Evolutionary conservation across 1,140 invertebrate species (phyloP).

Genomic region (Heliconius himera): DNA sequence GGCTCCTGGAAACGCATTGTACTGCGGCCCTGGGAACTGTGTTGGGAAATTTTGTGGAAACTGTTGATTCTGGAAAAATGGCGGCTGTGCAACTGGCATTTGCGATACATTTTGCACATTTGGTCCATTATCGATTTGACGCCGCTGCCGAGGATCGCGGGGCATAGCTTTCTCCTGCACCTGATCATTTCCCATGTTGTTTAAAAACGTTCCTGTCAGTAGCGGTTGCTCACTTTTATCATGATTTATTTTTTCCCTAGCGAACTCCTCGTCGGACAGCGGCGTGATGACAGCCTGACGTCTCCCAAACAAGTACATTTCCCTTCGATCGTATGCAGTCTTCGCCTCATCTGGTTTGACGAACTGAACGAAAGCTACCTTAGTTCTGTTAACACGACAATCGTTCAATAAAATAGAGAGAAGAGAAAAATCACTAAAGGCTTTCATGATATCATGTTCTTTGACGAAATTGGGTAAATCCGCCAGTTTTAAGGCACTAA

Average conservation of each 20-base stretch:
- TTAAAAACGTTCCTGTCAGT: neutral
- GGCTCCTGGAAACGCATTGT: conserved; percentile 51
- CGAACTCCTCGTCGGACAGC: conserved; percentile 57
- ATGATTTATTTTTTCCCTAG: conserved; percentile 56
- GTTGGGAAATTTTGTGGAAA: conserved; percentile 54
- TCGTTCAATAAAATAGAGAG: conserved; percentile 86
- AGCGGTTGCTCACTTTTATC: conserved; percentile 37
- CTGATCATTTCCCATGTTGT: conserved; percentile 23
- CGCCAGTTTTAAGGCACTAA: conserved; percentile 84
- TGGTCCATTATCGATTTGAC: conserved; percentile 49
- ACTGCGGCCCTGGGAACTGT: conserved; percentile 50
- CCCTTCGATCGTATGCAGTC: conserved; percentile 81
- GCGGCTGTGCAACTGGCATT: conserved; percentile 30
- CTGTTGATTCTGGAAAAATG: conserved; percentile 47
- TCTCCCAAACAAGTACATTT: conserved; percentile 61
- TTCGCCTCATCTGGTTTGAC: conserved; percentile 86
- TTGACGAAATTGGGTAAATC: conserved; percentile 89
- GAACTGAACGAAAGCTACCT: conserved; percentile 89
- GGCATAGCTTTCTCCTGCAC: conserved; percentile 45
- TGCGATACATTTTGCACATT: conserved; percentile 22
- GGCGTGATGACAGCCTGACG: conserved; percentile 54
- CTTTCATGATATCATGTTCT: conserved; percentile 89
- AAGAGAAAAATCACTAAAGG: conserved; percentile 88
- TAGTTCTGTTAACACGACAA: conserved; percentile 82
- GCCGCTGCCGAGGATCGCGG: conserved; percentile 66